A percentile compares a stretch with the other conserved stretches of the same genome.
Conservation (phyloP, 2,888 invertebrate species). For the Craniophora ligustri region DNA sequence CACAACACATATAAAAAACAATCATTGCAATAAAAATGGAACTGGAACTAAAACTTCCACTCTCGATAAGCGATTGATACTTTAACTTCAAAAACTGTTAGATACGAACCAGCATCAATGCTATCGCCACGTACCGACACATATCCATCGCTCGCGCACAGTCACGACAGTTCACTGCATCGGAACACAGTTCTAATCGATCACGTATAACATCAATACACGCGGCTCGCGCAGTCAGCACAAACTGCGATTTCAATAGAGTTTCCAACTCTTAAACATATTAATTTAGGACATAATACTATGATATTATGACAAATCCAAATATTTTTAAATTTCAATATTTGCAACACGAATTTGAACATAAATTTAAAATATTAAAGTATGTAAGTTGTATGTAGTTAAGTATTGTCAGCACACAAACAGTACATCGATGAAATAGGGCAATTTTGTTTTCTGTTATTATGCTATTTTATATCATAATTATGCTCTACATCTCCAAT, state of each 20-base stretch:
- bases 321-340: neutral
- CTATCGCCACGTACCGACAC: slow-evolving; percentile 74
- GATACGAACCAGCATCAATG: slow-evolving; percentile 74
- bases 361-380: neutral
- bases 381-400: too few species aligned
- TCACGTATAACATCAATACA: slow-evolving; percentile 65
- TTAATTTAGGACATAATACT: slow-evolving; percentile 13
- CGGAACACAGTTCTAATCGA: slow-evolving; percentile 45
- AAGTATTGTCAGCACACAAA: too few species aligned
- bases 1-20: slow-evolving; percentile 5
- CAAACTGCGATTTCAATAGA: slow-evolving; percentile 30
- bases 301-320: neutral
- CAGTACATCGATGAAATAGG: too few species aligned
- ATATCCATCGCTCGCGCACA: slow-evolving; percentile 64
- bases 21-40: too few species aligned
- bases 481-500: too few species aligned
- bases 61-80: slow-evolving; percentile 9
- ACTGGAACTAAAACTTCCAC: slow-evolving; percentile 1
- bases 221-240: slow-evolving; percentile 57
- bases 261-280: slow-evolving; percentile 19
- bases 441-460: neutral
- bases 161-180: slow-evolving; percentile 70
- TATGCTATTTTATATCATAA: too few species aligned
- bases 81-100: slow-evolving; percentile 39
- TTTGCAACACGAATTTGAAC: too few species aligned